Conservation (phyloP, 2,113 vertebrate species). For the Lophochroa leadbeateri region DNA sequence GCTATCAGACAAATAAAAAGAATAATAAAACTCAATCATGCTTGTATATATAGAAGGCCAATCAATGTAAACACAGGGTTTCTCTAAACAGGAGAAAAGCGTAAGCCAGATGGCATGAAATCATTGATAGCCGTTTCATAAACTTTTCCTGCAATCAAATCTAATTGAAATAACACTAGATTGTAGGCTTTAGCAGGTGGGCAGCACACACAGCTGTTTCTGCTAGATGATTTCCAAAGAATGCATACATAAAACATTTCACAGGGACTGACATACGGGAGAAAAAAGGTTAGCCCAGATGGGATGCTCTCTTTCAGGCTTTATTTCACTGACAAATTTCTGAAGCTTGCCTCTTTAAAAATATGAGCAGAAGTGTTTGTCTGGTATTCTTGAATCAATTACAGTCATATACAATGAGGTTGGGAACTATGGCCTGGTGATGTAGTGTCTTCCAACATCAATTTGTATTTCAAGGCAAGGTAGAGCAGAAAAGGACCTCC, state of each 20-base stretch:
- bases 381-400: neutral
- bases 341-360: slow-evolving; percentile 39
- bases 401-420: neutral
- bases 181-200: slow-evolving; percentile 72
- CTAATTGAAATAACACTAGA: slow-evolving; percentile 73
- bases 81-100: slow-evolving; percentile 62
- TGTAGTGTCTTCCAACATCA: neutral
- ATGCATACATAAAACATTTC: slow-evolving; percentile 64
- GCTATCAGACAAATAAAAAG: slow-evolving; percentile 62
- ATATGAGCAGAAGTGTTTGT: neutral
- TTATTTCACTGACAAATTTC: slow-evolving; percentile 39
- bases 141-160: slow-evolving; percentile 73
- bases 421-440: neutral
- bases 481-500: neutral
- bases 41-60: slow-evolving; percentile 65
- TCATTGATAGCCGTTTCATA: slow-evolving; percentile 69
- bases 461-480: neutral
- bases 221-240: slow-evolving; percentile 66
- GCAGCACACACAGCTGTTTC: slow-evolving; percentile 69
- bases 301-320: slow-evolving; percentile 48
- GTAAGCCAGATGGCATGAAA: slow-evolving; percentile 73
- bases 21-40: slow-evolving; percentile 58
- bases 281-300: slow-evolving; percentile 58
- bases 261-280: slow-evolving; percentile 36
- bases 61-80: slow-evolving; percentile 69